Evolutionary conservation across 2,113 vertebrate species (phyloP), one percentile per base, ranked within the genome.

Genomic region (Austrofundulus limnaeus): DNA sequence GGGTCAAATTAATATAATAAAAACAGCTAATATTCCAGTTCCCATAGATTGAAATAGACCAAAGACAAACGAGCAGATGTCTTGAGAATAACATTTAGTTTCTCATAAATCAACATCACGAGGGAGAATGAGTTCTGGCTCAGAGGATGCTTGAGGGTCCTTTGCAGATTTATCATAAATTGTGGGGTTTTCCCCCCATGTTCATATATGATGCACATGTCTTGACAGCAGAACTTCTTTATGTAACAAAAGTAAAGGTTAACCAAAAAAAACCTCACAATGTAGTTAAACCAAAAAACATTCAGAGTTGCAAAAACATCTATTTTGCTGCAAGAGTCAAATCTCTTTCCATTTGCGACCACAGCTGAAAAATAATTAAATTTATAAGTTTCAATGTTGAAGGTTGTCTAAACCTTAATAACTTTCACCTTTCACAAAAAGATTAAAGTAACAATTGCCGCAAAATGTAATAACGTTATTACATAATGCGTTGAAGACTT

Each of bases 21-120:
- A 84, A 69, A 51, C n/a, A 57, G 77, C 60, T 60, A 49, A 71
- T 71, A 25, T 38, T 72, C 60, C 57, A 69, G 69, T 85, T 90
- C 87, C 77, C 85, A 86, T 38, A 56, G 66, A 64, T 49, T 46
- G 2, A 65, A 66, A 76, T 25, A 50, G 28, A 45, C 55, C 60
- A 38, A 4, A 68, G 31, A 51, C 47, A 62, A 64, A 57, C 12
- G 39, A 28, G 23, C 24, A 38, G 31, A 25, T 38, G 37, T 49
- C 50, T 11, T 3, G 59, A 62, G 66, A 71, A 21, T 14, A 4
- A 24, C 1, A 4, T 53, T 58, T 4, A 48, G 2, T 10, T 51
- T 86, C 68, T 76, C 76, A 83, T 80, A 68, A 71, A 62, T 56
- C 31, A 0, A 13, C 43, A 46, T 48, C 67, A 59, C 72, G 3